phyloP scores from a whole-genome alignment of 2,113 vertebrate species.

The Clupea harengus region DNA sequence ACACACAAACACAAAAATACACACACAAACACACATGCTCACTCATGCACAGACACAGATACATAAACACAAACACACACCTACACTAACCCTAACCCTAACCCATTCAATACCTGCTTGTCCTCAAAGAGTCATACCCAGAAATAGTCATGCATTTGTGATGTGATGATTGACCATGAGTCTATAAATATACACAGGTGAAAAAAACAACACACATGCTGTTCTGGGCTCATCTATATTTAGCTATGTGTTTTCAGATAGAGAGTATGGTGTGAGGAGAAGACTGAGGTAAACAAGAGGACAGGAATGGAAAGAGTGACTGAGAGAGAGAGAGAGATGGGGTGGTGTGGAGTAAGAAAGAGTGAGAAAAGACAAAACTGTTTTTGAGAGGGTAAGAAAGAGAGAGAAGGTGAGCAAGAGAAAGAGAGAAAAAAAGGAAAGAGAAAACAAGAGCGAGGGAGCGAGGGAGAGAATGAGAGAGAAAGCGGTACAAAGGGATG shows the following conservation, averaged over 20 bases:
- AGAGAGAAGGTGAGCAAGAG: not conserved
- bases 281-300: slow-evolving; percentile 18
- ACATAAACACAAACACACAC: not conserved
- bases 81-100: not conserved
- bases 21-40: not conserved
- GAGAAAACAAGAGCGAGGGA: not conserved
- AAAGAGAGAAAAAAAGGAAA: not conserved
- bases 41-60: not conserved
- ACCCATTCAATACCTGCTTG: not conserved
- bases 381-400: not conserved
- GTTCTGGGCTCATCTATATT: not conserved
- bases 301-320: not conserved
- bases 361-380: no score
- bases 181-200: not conserved
- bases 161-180: not conserved
- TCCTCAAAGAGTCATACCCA: not conserved
- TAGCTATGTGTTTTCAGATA: not conserved
- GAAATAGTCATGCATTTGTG: not conserved
- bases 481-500: slow-evolving; percentile 24
- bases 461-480: slow-evolving; percentile 23
- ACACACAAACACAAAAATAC: not conserved
- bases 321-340: slow-evolving; percentile 19
- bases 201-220: not conserved
- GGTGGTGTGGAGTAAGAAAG: no score
- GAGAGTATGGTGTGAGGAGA: not conserved